Conservation (phyloP, 2,888 invertebrate genomes). For the Artemia sinica region DNA sequence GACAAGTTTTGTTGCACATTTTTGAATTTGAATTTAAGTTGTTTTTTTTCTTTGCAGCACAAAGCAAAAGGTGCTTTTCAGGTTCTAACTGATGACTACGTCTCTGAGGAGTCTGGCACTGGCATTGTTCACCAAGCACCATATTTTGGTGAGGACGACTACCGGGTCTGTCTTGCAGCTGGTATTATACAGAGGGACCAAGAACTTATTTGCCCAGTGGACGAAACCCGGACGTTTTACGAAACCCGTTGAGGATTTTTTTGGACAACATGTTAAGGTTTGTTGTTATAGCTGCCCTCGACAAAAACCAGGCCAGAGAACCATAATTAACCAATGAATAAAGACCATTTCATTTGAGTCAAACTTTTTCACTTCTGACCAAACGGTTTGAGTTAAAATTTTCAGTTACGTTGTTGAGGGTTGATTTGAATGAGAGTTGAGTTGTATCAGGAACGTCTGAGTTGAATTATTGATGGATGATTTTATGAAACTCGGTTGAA, state of each 20-base stretch:
- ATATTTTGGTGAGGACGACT: constrained; percentile 98
- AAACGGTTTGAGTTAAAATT: no score
- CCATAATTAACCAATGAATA: no score
- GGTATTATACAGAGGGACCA: constrained; percentile 75
- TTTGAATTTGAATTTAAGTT: no score
- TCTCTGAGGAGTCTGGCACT: constrained; percentile 89
- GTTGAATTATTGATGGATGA: no score
- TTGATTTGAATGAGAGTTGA: no score
- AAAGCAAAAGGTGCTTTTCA: constrained; percentile 49
- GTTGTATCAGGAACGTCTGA: no score
- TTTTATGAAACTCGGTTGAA: no score
- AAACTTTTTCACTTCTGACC: no score
- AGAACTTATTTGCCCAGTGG: constrained; percentile 79
- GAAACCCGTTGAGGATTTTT: constrained; percentile 64
- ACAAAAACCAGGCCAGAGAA: no score
- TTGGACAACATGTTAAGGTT: constrained; percentile 73
- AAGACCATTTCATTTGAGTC: no score
- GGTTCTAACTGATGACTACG: constrained; percentile 73
- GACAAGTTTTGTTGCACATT: no score
- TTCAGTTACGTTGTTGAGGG: no score
- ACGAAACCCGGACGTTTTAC: constrained; percentile 75
- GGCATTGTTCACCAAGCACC: constrained; percentile 97
- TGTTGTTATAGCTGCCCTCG: background rate
- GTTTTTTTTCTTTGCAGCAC: constrained; percentile 26
- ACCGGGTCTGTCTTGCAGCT: constrained; percentile 44